These are phyloP conservation scores for Salpingus planirostris DNA, from an alignment of 2,888 invertebrate species.

Conservation along the genomic window DNA sequence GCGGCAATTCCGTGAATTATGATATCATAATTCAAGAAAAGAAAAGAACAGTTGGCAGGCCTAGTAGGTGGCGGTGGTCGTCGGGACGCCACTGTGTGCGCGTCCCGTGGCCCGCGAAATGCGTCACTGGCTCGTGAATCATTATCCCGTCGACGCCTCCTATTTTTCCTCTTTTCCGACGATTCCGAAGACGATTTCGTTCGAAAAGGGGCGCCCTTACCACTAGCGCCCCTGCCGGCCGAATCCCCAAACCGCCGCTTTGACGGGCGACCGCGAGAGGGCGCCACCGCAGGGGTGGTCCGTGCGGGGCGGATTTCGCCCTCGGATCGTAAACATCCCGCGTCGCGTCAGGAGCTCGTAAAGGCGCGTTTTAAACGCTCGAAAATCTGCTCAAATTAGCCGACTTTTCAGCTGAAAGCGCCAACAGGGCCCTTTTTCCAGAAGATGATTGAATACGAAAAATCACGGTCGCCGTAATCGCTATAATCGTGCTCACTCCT, in stretches of 20 bases:
- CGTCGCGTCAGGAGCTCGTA: conserved; percentile 21
- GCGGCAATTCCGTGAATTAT: conserved; percentile 40
- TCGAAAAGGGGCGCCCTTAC: conserved; percentile 8
- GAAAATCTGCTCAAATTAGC: too few species aligned
- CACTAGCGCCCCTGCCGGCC: neutral
- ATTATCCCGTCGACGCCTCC: neutral
- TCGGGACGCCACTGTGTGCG: conserved; percentile 14
- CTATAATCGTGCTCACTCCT: too few species aligned
- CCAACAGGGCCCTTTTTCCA: too few species aligned
- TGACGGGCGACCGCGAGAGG: conserved; percentile 9
- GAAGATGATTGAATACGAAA: too few species aligned
- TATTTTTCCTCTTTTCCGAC: neutral
- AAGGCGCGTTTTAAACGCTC: conserved; percentile 20
- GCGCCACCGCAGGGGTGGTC: conserved; percentile 15
- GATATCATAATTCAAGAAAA: conserved; percentile 39
- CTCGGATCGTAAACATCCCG: conserved; percentile 4
- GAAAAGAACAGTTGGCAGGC: conserved; percentile 39
- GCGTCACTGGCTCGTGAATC: conserved; percentile 12
- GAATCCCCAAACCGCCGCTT: neutral
- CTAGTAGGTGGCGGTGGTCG: conserved; percentile 36
- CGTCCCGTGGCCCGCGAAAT: conserved; percentile 13
- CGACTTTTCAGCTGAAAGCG: too few species aligned
- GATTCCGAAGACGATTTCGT: conserved; percentile 15
- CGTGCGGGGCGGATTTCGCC: conserved; percentile 1
- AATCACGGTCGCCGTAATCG: too few species aligned